phyloP scores from a whole-genome alignment of 2,797 vertebrate species.

The Squalus acanthias region DNA sequence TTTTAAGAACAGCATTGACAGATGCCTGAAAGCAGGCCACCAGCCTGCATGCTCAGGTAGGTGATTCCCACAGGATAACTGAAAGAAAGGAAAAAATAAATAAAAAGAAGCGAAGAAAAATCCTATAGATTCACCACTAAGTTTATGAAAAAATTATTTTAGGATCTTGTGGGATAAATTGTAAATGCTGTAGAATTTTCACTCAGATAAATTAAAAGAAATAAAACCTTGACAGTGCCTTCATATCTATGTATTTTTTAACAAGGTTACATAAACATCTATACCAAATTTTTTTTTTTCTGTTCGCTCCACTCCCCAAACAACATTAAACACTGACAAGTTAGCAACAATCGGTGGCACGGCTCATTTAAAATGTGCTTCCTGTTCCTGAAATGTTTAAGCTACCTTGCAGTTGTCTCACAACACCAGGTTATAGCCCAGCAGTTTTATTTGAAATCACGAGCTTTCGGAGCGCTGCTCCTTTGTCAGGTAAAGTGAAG shows the following conservation, averaged over 20 bases:
- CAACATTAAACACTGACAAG: not conserved
- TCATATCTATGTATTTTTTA: not conserved
- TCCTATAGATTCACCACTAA: not conserved
- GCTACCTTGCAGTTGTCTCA: not conserved
- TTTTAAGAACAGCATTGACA: too few relatives aligned
- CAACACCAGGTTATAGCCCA: too few relatives aligned
- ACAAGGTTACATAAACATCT: not conserved
- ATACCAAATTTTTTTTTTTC: not conserved
- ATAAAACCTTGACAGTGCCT: not conserved
- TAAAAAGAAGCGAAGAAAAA: not conserved
- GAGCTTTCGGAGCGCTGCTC: too few relatives aligned
- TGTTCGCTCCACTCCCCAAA: not conserved
- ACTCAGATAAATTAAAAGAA: not conserved
- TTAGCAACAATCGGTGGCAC: not conserved
- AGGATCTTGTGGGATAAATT: not conserved
- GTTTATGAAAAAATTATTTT: not conserved
- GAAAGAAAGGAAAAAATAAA: not conserved
- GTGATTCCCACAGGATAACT: not conserved
- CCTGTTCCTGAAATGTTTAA: not conserved
- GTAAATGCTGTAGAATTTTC: not conserved
- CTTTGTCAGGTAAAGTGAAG: too few relatives aligned
- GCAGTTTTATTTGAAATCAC: too few relatives aligned
- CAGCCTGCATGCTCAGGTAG: not conserved
- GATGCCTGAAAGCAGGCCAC: not conserved
- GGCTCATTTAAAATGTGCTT: not conserved